These are phyloP conservation scores for Drosophila emarginata DNA, from an alignment of 2,888 invertebrate species.

Conservation along the genomic window DNA sequence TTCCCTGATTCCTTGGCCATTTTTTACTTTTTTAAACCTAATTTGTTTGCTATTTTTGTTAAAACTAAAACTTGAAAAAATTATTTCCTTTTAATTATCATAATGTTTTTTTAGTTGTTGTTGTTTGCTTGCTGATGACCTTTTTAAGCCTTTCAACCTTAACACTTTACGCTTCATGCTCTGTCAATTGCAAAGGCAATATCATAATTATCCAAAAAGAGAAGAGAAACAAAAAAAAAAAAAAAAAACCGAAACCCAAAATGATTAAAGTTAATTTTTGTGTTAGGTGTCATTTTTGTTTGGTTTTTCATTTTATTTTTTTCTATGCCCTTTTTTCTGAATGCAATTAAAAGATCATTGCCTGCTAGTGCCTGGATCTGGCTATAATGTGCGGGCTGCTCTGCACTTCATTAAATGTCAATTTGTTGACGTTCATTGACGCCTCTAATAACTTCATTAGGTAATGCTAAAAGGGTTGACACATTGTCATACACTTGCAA, in stretches of 20 bases:
- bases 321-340: not conserved
- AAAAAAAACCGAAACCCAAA: conserved; percentile 22
- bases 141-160: conserved; percentile 18
- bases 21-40: not conserved
- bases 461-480: conserved; percentile 26
- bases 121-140: conserved; percentile 11
- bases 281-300: conserved; percentile 42
- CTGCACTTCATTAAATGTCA: conserved; percentile 73
- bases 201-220: conserved; percentile 51
- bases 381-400: conserved; percentile 57
- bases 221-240: conserved; percentile 44
- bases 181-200: conserved; percentile 55
- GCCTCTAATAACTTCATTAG: conserved; percentile 73
- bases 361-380: not conserved
- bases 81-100: conserved; percentile 3
- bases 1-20: no score
- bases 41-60: not conserved
- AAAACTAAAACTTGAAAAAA: no score
- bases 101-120: not conserved
- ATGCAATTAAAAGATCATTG: conserved; percentile 71
- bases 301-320: not conserved
- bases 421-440: conserved; percentile 75
- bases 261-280: conserved; percentile 65
- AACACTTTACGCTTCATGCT: conserved; percentile 58
- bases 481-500: conserved; percentile 11